Evolutionary conservation across 2,888 invertebrate genomes (phyloP).

Genomic region (Reticulitermes lucifugus): DNA sequence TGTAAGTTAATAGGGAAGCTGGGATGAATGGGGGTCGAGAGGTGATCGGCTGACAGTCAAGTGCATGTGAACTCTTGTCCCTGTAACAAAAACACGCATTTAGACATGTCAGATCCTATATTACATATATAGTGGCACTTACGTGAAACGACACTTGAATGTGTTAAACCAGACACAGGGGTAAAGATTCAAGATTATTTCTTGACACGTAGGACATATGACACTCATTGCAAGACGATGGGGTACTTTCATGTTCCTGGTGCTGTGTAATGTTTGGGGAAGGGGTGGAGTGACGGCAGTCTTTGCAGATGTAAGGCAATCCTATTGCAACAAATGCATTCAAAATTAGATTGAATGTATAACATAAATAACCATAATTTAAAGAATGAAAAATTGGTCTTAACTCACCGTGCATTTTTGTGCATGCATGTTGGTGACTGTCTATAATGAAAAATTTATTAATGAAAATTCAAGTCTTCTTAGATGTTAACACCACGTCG

Average conservation of each 20-base stretch:
- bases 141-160: neutral
- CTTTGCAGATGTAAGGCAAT: neutral
- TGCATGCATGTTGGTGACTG: too few relatives aligned
- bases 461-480: too few relatives aligned
- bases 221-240: neutral
- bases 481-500: too few relatives aligned
- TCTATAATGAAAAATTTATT: too few relatives aligned
- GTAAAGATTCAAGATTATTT: neutral
- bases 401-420: too few relatives aligned
- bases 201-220: neutral
- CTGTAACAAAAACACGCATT: slow-evolving; percentile 13
- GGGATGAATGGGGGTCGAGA: neutral
- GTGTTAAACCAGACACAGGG: neutral
- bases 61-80: neutral
- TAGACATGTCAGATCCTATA: neutral
- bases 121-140: neutral
- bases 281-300: neutral
- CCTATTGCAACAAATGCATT: neutral
- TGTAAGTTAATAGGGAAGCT: neutral
- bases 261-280: neutral
- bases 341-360: neutral
- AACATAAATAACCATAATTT: too few relatives aligned
- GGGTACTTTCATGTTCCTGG: neutral
- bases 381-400: too few relatives aligned
- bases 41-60: neutral